phyloP scores from a whole-genome alignment of 2,888 invertebrate genomes.

The Apocheima hispidaria region DNA sequence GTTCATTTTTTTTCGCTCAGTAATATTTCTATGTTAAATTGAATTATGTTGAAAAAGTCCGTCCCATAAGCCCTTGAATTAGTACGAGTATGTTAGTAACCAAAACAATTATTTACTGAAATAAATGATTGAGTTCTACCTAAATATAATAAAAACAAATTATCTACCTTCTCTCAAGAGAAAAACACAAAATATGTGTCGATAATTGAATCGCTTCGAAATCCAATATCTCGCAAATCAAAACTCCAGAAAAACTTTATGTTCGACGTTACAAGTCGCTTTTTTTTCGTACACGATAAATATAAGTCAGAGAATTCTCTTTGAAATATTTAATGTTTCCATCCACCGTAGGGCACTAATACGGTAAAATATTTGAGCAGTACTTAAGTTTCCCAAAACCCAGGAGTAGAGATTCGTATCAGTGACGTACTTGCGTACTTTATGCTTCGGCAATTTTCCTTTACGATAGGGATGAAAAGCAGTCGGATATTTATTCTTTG shows the following conservation, averaged over 20 bases:
- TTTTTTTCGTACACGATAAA: slow-evolving; percentile 40
- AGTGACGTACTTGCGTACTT: slow-evolving; percentile 19
- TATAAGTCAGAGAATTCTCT: slow-evolving; percentile 31
- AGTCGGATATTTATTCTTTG: neutral
- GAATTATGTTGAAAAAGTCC: too few relatives aligned
- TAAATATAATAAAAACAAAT: slow-evolving; percentile 1
- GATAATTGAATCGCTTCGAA: slow-evolving; percentile 38
- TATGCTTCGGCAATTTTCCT: slow-evolving; percentile 8
- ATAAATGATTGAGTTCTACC: neutral
- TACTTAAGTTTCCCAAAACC: slow-evolving; percentile 21
- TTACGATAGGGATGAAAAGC: too few relatives aligned
- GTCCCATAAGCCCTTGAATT: too few relatives aligned
- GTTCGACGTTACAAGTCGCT: slow-evolving; percentile 32
- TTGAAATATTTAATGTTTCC: slow-evolving; percentile 36
- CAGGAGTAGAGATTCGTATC: slow-evolving; percentile 19
- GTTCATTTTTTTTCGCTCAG: too few relatives aligned
- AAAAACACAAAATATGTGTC: slow-evolving; percentile 14
- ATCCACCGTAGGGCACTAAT: slow-evolving; percentile 26
- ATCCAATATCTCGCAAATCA: slow-evolving; percentile 47
- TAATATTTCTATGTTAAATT: too few relatives aligned
- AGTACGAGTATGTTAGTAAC: too few relatives aligned
- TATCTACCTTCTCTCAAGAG: neutral
- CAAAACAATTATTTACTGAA: neutral
- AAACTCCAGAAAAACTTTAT: slow-evolving; percentile 41
- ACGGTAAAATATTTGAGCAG: slow-evolving; percentile 30